phyloP scores from a whole-genome alignment of 2,797 vertebrate species.

The Gobionotothen gibberifrons region DNA sequence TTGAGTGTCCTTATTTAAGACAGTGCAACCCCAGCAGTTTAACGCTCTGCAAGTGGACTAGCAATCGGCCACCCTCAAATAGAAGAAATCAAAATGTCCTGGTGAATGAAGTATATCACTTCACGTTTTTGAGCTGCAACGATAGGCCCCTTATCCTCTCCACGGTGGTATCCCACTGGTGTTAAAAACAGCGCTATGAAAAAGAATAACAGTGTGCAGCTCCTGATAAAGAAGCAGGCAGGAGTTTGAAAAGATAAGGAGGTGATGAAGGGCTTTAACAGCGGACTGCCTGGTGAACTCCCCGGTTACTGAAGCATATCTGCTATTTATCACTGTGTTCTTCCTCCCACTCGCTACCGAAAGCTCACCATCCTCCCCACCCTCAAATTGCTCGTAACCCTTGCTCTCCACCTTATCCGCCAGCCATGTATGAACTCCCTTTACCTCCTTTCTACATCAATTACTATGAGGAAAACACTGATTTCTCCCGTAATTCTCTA shows the following conservation, averaged over 20 bases:
- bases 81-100: conserved; percentile 13
- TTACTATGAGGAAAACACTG: conserved; percentile 24
- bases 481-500: conserved; percentile 22
- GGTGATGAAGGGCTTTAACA: conserved; percentile 29
- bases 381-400: background rate
- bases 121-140: background rate
- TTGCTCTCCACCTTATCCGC: background rate
- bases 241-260: conserved; percentile 26
- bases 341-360: conserved; percentile 7
- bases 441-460: conserved; percentile 10
- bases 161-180: background rate
- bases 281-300: conserved; percentile 19
- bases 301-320: conserved; percentile 13
- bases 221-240: conserved; percentile 36
- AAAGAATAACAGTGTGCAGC: conserved; percentile 10
- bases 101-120: background rate
- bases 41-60: background rate
- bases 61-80: background rate
- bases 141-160: conserved; percentile 10
- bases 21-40: background rate
- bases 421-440: background rate
- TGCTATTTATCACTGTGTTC: conserved; percentile 6
- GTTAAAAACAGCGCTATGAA: conserved; percentile 12
- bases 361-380: conserved; percentile 5
- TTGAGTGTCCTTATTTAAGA: background rate